Evolutionary conservation across 1,140 invertebrate species (phyloP).

Genomic region (Diachasmimorpha longicaudata): DNA sequence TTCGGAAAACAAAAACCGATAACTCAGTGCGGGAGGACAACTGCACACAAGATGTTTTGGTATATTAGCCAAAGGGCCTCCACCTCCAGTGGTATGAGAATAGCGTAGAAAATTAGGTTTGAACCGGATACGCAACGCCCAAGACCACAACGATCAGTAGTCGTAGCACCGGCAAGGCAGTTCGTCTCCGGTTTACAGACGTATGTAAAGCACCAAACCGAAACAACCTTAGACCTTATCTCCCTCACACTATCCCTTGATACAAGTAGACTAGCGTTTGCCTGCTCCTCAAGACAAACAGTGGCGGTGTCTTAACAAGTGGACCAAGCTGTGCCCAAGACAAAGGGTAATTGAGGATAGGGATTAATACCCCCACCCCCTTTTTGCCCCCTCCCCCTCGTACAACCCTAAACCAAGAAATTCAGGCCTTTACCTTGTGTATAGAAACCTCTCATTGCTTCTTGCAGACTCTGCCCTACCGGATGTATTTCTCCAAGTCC

Average conservation of each 20-base stretch:
- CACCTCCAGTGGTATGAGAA: neutral
- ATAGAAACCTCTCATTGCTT: constrained; percentile 3
- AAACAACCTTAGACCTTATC: constrained; percentile 55
- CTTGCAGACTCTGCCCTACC: neutral
- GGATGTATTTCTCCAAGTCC: constrained; percentile 7
- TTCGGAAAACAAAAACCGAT: neutral
- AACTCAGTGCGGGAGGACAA: neutral
- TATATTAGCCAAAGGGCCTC: neutral
- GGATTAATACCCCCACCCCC: constrained; percentile 64
- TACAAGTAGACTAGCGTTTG: constrained; percentile 8
- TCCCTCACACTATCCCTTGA: neutral
- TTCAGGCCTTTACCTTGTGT: constrained; percentile 1
- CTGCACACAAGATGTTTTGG: neutral
- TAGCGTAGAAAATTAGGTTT: constrained; percentile 26
- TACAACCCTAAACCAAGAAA: neutral
- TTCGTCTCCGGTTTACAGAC: constrained; percentile 62
- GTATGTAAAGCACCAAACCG: constrained; percentile 60
- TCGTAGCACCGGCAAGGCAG: constrained; percentile 57
- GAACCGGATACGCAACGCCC: constrained; percentile 31
- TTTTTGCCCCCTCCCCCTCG: constrained; percentile 15
- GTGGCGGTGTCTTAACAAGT: constrained; percentile 65
- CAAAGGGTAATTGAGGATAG: constrained; percentile 65
- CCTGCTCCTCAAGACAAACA: constrained; percentile 62
- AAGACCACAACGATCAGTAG: constrained; percentile 64
- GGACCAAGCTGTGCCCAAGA: constrained; percentile 65